Evolutionary conservation across 2,797 vertebrate species (phyloP).

Genomic region (Sebastes itinus): DNA sequence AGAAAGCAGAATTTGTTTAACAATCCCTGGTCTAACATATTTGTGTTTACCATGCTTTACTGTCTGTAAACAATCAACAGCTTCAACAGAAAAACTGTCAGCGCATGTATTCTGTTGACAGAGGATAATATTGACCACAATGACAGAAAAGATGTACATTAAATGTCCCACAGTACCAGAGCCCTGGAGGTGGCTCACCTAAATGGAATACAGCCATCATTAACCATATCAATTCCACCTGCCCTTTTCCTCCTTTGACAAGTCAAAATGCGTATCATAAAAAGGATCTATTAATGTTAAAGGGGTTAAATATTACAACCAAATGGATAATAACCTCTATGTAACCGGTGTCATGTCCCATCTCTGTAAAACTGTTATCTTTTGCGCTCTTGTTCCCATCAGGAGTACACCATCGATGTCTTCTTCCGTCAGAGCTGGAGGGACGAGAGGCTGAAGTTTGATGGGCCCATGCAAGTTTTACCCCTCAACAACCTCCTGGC

Average conservation of each 20-base stretch:
- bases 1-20: not conserved
- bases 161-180: not conserved
- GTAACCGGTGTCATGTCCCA: not conserved
- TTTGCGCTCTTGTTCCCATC: conserved; percentile 28
- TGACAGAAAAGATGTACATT: too few relatives aligned
- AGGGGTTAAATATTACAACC: not conserved
- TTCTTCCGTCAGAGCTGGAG: conserved; percentile 99
- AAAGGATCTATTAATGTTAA: not conserved
- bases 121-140: not conserved
- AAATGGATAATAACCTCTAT: not conserved
- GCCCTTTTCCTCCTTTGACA: not conserved
- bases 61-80: too few relatives aligned
- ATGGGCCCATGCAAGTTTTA: conserved; percentile 96
- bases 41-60: not conserved
- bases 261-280: not conserved
- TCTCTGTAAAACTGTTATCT: not conserved
- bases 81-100: too few relatives aligned
- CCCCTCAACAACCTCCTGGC: conserved; percentile 97
- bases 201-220: not conserved
- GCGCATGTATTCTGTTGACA: not conserved
- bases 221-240: not conserved
- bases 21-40: not conserved
- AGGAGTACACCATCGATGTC: conserved; percentile 99
- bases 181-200: not conserved
- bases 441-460: conserved; percentile 96